These are phyloP conservation scores for Eupithecia dodoneata DNA, from an alignment of 2,888 invertebrate genomes.

Conservation along the genomic window DNA sequence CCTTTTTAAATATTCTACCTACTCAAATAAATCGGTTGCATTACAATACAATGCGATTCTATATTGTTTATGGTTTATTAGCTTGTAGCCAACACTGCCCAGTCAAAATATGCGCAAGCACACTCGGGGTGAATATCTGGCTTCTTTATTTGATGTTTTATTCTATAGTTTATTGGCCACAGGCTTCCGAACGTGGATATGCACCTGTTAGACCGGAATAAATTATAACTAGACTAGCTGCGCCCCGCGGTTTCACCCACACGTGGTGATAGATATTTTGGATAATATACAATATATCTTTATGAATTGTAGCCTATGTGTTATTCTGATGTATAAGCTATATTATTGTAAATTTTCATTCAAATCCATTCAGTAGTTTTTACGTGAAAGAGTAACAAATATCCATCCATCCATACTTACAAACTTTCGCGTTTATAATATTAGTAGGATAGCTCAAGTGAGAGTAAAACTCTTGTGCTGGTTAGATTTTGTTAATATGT, in stretches of 20 bases:
- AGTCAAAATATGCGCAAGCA: background rate
- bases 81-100: background rate
- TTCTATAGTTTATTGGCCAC: background rate
- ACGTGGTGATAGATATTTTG: no score
- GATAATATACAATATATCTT: no score
- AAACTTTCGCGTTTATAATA: no score
- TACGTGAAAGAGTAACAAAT: no score
- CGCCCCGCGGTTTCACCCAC: no score
- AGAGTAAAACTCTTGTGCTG: background rate
- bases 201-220: background rate
- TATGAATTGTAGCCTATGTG: no score
- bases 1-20: no score
- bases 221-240: background rate
- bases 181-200: background rate
- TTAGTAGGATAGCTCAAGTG: background rate
- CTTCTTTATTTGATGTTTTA: background rate
- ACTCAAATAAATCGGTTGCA: background rate
- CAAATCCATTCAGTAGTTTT: no score
- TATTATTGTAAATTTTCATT: no score
- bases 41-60: background rate
- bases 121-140: background rate
- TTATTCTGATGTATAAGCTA: no score
- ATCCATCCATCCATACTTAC: no score
- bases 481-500: no score
- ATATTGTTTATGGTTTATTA: background rate